Base-by-base conservation (phyloP, 2,888 invertebrate genomes). In the Colletes collaris region DNA sequence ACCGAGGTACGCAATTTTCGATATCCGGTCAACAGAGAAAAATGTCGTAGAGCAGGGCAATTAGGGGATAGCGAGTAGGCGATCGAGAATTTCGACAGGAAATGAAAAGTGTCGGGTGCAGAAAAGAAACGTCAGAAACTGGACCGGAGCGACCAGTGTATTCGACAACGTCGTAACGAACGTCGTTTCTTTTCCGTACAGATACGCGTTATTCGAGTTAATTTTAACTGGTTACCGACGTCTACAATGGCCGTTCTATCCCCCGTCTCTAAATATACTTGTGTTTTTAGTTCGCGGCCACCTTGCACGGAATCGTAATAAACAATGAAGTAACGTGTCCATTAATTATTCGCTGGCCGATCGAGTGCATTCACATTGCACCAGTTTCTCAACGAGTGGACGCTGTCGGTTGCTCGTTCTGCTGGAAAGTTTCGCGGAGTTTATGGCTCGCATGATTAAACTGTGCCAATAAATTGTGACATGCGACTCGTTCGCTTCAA, bases 391-490 rank as follows among this genome's bases (percentile, higher is more conserved):
- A 5, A 19, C 37, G 27, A 19, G 13, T 49, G 62, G 60, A 19
- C 60, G 37, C 50, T n/a, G 19, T 53, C 53, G 53, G 53, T 53
- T 19, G 19, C 7, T 35, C 27, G 19, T 44, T 52, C 52, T 19
- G 11, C 37, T 56, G 50, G 50, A 72, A 56, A 72, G 72, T 59
- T 60, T 52, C 35, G 16, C 59, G 37, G 50, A 65, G 63, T 59
- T 59, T 65, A 53, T 59, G 27, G 19, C 40, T 19, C 64, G 64
- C 35, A 65, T 76, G 78, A 78, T 79, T 56, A 60, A 70, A 70
- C 62, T n/a, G 65, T 66, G 78, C 46, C 70, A 35, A 68, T 74
- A 53, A 72, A 64, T 74, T 64, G 56, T 49, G 63, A 74, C 74
- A 58, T 27, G 67, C 73, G 60, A 76, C 44, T 46, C 11, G 71